phyloP scores from a whole-genome alignment of 2,888 invertebrate genomes.

The Clunio marinus region DNA sequence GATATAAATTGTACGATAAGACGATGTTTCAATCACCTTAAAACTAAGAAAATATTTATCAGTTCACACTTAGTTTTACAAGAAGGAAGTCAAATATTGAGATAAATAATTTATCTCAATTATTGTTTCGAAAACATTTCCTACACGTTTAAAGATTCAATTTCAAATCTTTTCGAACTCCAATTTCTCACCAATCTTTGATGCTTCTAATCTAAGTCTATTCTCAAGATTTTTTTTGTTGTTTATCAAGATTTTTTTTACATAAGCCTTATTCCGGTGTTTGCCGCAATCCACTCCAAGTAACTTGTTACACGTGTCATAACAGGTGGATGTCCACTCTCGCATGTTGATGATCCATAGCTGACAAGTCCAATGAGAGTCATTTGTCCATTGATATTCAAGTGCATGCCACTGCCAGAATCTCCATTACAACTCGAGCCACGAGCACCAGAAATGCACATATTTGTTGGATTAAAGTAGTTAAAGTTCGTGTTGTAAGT shows the following conservation, averaged over 20 bases:
- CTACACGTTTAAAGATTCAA: not conserved
- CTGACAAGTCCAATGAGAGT: slow-evolving; percentile 23
- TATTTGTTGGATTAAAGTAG: not conserved
- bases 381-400: not conserved
- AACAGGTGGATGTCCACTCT: slow-evolving; percentile 19
- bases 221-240: not conserved
- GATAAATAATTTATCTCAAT: too few species aligned
- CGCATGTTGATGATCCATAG: slow-evolving; percentile 20
- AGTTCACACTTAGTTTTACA: too few species aligned
- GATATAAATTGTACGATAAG: too few species aligned
- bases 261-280: not conserved
- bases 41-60: too few species aligned
- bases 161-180: not conserved
- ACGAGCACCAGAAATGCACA: slow-evolving; percentile 4
- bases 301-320: slow-evolving; percentile 20
- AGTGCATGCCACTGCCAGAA: not conserved
- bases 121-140: slow-evolving; percentile 16
- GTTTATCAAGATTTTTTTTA: not conserved
- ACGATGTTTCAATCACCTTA: too few species aligned
- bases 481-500: not conserved
- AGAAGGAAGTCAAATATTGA: too few species aligned
- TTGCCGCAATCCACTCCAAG: slow-evolving; percentile 16
- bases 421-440: slow-evolving; percentile 25
- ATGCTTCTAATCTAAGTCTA: not conserved
- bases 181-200: not conserved